phyloP scores from a whole-genome alignment of 2,113 vertebrate species.

The Hylia prasina region DNA sequence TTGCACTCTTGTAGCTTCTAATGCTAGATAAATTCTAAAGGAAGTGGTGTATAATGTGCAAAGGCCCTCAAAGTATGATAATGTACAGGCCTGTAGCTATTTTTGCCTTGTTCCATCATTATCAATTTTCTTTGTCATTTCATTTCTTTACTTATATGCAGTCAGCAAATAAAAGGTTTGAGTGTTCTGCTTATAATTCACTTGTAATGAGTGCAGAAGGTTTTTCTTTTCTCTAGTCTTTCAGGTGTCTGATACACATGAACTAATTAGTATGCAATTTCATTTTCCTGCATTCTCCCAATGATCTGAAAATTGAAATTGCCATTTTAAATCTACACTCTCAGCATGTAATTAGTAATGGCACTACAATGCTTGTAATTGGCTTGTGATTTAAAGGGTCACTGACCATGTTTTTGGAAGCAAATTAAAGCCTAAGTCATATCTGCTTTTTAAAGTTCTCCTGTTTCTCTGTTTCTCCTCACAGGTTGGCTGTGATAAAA shows the following conservation, averaged over 20 bases:
- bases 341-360: constrained; percentile 64
- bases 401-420: constrained; percentile 46
- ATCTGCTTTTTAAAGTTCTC: constrained; percentile 34
- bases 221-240: constrained; percentile 37
- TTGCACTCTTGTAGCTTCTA: not conserved
- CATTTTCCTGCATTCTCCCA: constrained; percentile 58
- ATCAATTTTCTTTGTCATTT: constrained; percentile 50
- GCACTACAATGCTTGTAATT: constrained; percentile 57
- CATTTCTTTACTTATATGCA: constrained; percentile 64
- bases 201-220: constrained; percentile 40
- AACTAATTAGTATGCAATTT: constrained; percentile 66
- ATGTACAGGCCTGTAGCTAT: not conserved
- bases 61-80: not conserved
- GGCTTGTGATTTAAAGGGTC: constrained; percentile 63
- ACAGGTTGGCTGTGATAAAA: not conserved
- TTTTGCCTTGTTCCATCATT: constrained; percentile 31
- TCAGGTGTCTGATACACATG: constrained; percentile 52
- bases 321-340: constrained; percentile 64
- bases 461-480: constrained; percentile 35
- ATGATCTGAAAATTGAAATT: constrained; percentile 71
- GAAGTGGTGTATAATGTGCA: not conserved
- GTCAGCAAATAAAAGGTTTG: constrained; percentile 38
- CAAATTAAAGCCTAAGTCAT: constrained; percentile 42
- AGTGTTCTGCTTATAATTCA: constrained; percentile 48
- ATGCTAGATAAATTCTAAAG: not conserved